Base-by-base conservation (phyloP, 1,140 invertebrate genomes). In the Scaptomyza montana region DNA sequence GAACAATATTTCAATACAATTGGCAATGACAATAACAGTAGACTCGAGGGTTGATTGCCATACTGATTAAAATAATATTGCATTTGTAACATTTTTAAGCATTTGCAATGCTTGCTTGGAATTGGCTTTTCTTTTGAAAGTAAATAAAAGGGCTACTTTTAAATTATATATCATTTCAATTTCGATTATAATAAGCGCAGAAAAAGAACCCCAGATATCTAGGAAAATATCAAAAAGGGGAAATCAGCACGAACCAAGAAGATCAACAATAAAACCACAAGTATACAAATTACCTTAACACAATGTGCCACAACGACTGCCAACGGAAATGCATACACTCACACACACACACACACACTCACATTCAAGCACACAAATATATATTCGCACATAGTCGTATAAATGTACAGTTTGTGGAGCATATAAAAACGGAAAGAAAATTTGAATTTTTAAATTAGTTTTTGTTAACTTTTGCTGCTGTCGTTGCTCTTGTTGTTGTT, bases 391-490 rank as follows among this genome's bases (percentile, higher is more conserved):
- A 56, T 47, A 64, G 62, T 79, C 82, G 87, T 86, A 86, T 86
- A 86, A 86, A 86, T 82, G 78, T 73, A 87, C 82, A 86, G 82
- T 86, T 86, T 89, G 84, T 77, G 79, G 69, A 69, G 84, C 85
- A 89, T 89, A 89, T 89, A 89, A 89, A 86, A 89, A 82, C 84
- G 84, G 84, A 89, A 89, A 89, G 84, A 60, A 89, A 89, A 89
- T 89, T 89, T 89, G 84, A 89, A 89, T 89, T 89, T 89, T 89
- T 89, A 89, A 89, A 89, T 89, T 89, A 89, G 84, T 89, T 89
- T 72, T 89, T 89, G 85, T 89, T 89, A 89, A 89, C 84, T 89
- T 89, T 74, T 80, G 61, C 82, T 74, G 78, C 80, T 85, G 77
- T 68, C 77, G 65, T 66, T 53, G 64, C 8, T 46, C 54, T 50